phyloP scores from a whole-genome alignment of 2,113 vertebrate genomes.

The Nestor notabilis region DNA sequence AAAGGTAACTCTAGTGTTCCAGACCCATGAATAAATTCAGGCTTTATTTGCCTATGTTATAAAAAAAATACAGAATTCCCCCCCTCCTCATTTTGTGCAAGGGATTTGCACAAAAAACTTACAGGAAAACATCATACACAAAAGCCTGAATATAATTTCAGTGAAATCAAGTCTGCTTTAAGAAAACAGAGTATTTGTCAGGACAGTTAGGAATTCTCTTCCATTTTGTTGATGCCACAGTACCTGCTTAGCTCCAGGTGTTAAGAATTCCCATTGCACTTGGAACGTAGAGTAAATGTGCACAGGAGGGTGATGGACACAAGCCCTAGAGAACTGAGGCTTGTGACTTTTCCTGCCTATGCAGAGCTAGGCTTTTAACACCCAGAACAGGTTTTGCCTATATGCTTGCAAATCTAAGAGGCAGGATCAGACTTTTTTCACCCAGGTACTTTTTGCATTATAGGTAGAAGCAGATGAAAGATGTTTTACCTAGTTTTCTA shows the following conservation, averaged over 20 bases:
- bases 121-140: background rate
- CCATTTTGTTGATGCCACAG: background rate
- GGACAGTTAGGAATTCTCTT: background rate
- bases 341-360: background rate
- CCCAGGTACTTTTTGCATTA: background rate
- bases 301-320: background rate
- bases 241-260: background rate
- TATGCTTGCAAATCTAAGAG: background rate
- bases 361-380: background rate
- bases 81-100: background rate
- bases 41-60: background rate
- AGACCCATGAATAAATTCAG: background rate
- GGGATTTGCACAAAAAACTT: background rate
- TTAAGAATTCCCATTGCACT: background rate
- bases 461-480: background rate
- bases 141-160: background rate
- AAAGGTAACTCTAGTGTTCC: background rate
- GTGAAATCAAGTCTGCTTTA: background rate
- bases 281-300: background rate
- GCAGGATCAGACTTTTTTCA: background rate
- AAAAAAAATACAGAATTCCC: background rate
- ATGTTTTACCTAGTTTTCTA: background rate
- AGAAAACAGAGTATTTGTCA: background rate
- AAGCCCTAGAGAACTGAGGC: background rate
- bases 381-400: background rate